Base-by-base conservation (phyloP, 2,113 vertebrate genomes). In the Atractosteus spatula region DNA sequence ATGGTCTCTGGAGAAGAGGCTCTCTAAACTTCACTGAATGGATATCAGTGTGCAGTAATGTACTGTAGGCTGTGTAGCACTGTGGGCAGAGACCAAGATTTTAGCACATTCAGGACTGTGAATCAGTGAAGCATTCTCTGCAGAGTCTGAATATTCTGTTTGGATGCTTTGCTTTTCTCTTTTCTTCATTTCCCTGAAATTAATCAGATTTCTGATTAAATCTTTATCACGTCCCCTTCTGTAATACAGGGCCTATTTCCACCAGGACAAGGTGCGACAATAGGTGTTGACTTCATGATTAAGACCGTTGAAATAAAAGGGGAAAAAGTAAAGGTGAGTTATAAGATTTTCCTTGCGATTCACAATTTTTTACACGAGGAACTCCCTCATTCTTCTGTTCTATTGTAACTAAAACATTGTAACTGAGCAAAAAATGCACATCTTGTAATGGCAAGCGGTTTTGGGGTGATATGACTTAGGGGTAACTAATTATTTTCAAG, bases 211-310 rank as follows among this genome's bases (percentile, higher is more conserved):
- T 16, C 5, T 59, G 12, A 14, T 5, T 5, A 59, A 5, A 14
- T 16, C 5, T 14, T 59, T 59, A n/a, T 13, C 5, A 59, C 5
- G 2, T 16, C 4, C 12, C 4, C 12, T 69, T 16, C 62, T 42
- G 10, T 70, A 61, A 81, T 83, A 2, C 78, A 99, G 97, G 97
- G 97, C 73, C 94, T 99, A 86, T 99, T 99, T 82, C 97, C 97
- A 77, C 97, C 97, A 43, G 97, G 97, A 76, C 97, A 99, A 92
- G 97, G 97, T 83, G 97, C 97, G 77, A 99, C 97, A 0, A 99
- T 99, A 75, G 97, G 97, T 70, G 97, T 99, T 74, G 97, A 99
- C 88, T 99, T 99, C 83, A 99, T 99, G 97, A 99, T 99, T 85
- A 99, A 99, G 88, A 99, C 97, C 0, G 95, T 99, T 88, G 97